Base-by-base conservation (phyloP, 2,888 invertebrate species). In the Odontomyia ornata region DNA sequence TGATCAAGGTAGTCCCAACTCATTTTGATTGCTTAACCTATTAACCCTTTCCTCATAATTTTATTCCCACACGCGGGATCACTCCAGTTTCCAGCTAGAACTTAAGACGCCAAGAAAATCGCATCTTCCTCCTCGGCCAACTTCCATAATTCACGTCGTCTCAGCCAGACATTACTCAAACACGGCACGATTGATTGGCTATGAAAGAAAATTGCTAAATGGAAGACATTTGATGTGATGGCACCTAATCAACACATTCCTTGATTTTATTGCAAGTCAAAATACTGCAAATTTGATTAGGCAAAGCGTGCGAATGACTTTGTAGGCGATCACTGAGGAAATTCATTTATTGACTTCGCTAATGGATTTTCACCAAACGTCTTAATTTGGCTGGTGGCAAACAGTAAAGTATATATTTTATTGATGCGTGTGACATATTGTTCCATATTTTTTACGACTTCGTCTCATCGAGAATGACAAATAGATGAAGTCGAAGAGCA, bases 361-460 rank as follows among this genome's bases (percentile, higher is more conserved):
- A 65, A 65, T 65, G 65, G 65, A 65, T 65, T 64, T 64, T 25
- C 64, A 11, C 65, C n/a, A 65, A 25, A 47, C 47, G 43, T 69
- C 47, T 69, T 69, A 47, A 67, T 67, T 69, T 69, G 69, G 46
- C 11, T 1, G 47, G 25, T 23, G 25, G 11, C 25, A n/a, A 46
- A 46, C 69, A 25, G 15, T 69, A 69, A 69, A 69, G 43, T 69
- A 69, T 13, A 13, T 47, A 69, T 46, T 69, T 69, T 69, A 69
- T 69, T 21, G 69, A 23, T 25, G 5, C 23, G n/a, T 23, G 25
- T 69, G 69, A 69, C 69, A 69, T 47, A 47, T 69, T 69, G 47
- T 28, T 9, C 47, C 27, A 47, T 21, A 69, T 47, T 25, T 47
- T 69, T 69, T 69, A 47, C 47, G 47, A 27, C 46, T 23, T 23